These are phyloP conservation scores for Eristalis arbustorum DNA, from an alignment of 2,888 invertebrate genomes.

Conservation along the genomic window DNA sequence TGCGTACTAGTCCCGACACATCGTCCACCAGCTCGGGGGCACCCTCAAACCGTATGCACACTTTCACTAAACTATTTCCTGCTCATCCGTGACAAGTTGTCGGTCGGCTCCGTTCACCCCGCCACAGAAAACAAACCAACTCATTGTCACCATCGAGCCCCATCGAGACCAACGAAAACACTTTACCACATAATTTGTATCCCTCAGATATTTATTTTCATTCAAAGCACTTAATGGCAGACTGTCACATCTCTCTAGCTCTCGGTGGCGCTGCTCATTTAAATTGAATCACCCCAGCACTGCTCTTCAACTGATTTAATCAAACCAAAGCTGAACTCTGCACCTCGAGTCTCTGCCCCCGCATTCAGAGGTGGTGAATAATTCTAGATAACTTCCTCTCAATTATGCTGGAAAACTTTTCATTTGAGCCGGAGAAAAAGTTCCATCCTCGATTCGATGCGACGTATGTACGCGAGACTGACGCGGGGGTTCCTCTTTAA, in stretches of 20 bases:
- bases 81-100: too few species aligned
- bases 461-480: not conserved
- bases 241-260: not conserved
- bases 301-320: conserved; percentile 40
- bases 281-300: not conserved
- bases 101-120: not conserved
- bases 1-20: too few species aligned
- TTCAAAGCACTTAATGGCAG: not conserved
- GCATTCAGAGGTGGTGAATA: conserved; percentile 56
- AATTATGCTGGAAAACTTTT: conserved; percentile 61
- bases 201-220: not conserved
- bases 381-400: conserved; percentile 55
- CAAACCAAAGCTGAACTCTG: conserved; percentile 49
- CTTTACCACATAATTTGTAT: not conserved
- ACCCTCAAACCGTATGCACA: too few species aligned
- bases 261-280: not conserved
- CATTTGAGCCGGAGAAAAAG: conserved; percentile 39
- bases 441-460: conserved; percentile 2
- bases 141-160: not conserved
- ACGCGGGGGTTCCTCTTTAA: conserved; percentile 2
- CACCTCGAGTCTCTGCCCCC: conserved; percentile 3
- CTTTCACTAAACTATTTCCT: too few species aligned
- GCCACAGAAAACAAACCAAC: not conserved
- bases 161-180: not conserved
- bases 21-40: too few species aligned